phyloP scores from a whole-genome alignment of 2,797 vertebrate genomes.

The Leptatherina wallacei region DNA sequence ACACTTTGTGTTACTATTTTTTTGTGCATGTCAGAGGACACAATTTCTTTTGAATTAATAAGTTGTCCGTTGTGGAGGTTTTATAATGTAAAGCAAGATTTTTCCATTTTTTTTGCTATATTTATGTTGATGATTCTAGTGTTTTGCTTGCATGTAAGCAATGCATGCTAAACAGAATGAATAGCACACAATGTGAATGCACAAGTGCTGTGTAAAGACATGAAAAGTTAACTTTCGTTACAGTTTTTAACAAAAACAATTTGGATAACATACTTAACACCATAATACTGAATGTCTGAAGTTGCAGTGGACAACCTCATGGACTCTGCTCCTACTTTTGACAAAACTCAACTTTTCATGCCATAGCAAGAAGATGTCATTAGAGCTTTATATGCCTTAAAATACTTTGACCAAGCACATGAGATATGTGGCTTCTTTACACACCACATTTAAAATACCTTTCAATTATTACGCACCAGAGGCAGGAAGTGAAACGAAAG shows the following conservation, averaged over 20 bases:
- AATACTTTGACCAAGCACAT: conserved; percentile 61
- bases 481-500: neutral
- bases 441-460: conserved; percentile 50
- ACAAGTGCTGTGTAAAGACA: conserved; percentile 50
- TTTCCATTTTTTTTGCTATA: conserved; percentile 1
- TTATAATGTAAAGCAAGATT: conserved; percentile 30
- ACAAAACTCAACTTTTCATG: conserved; percentile 41
- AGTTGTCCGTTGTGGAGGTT: conserved; percentile 36
- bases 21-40: conserved; percentile 52
- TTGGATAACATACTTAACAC: conserved; percentile 42
- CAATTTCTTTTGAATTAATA: conserved; percentile 24
- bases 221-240: conserved; percentile 35
- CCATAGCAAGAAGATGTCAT: conserved; percentile 68
- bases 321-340: conserved; percentile 39
- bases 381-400: conserved; percentile 70
- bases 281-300: conserved; percentile 19
- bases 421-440: conserved; percentile 58
- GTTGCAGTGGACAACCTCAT: conserved; percentile 43
- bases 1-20: conserved; percentile 22
- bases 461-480: conserved; percentile 44
- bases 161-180: conserved; percentile 67
- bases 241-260: conserved; percentile 44
- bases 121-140: conserved; percentile 46
- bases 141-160: conserved; percentile 61
- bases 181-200: conserved; percentile 56